Conservation (phyloP, 1,140 invertebrate species). For the Ganaspis sp. region DNA sequence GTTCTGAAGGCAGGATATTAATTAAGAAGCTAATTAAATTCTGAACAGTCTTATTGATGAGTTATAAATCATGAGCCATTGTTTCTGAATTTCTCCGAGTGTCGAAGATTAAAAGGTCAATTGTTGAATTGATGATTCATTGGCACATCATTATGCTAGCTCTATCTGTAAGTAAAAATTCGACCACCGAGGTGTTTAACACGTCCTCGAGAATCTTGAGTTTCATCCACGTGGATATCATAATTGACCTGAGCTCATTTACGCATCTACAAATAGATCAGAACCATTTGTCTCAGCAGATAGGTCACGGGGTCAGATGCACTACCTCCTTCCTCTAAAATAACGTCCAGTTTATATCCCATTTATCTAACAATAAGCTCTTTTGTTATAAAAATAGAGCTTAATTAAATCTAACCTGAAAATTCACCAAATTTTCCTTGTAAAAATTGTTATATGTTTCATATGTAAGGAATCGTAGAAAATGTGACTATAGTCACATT, state of each 20-base stretch:
- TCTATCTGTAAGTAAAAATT: conserved; percentile 19
- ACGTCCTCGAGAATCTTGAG: background rate
- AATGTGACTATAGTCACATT: no score
- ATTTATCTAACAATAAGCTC: conserved; percentile 17
- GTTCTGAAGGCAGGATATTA: no score
- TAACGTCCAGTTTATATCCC: conserved; percentile 21
- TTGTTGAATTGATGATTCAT: conserved; percentile 2
- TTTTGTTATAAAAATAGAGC: conserved; percentile 9
- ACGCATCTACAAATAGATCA: conserved; percentile 49
- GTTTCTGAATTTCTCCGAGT: background rate
- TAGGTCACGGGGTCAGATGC: conserved; percentile 50
- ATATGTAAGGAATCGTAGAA: no score
- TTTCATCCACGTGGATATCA: background rate
- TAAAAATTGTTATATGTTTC: no score
- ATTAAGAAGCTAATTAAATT: no score
- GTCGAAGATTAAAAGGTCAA: background rate
- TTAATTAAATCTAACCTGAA: background rate
- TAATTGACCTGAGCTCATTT: conserved; percentile 15
- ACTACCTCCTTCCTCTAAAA: conserved; percentile 27
- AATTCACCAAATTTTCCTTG: no score
- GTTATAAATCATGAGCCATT: background rate
- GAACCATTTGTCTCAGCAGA: conserved; percentile 48
- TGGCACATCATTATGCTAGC: background rate
- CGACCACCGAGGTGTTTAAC: background rate
- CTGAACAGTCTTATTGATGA: conserved; percentile 14